Base-by-base conservation (phyloP, 2,888 invertebrate genomes). In the Sphaeridia pumilis region DNA sequence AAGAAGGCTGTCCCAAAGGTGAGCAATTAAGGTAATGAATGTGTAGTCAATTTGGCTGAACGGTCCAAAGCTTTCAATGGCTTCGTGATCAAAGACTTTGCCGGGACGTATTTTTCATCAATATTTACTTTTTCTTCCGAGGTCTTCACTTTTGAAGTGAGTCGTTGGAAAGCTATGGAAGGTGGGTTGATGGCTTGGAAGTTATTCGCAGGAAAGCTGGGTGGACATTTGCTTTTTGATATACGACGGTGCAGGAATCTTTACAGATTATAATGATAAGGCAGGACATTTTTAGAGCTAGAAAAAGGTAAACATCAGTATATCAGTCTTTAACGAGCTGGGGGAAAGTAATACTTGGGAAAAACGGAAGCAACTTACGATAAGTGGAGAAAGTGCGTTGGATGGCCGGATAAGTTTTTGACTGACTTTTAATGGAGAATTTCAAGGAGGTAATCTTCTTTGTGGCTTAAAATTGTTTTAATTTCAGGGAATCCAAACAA, bases 401-500 rank as follows among this genome's bases (percentile, higher is more conserved):
- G 25, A 28, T 46, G 34, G n/a, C n/a, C 21, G n/a, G 34, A 27
- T 22, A 28, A 20, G n/a, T n/a, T n/a, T n/a, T n/a, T n/a, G n/a
- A 31, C 34, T 12, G 34, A 31, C 14, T 31, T 10, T 31, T 31
- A 31, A 12, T 31, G 14, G 34, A 31, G 47, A 52, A 52, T 52
- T 46, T 52, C 46, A 52, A 49, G 51, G 54, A 54, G 54, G 55
- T 59, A 62, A 62, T 62, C 62, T 58, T 58, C 59, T 62, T 60
- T 60, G 59, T 62, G 60, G 62, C 60, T 62, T 58, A 58, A 58
- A 59, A 56, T 44, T 54, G 56, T 58, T 62, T 62, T 60, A 60
- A 62, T 62, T 62, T 61, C 59, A 59, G 57, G 57, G 61, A 61
- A 61, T 61, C 61, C 61, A 58, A 61, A 59, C 61, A 61, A 61